Base-by-base conservation (phyloP, 2,113 vertebrate genomes). In the Rhinogobius similis region DNA sequence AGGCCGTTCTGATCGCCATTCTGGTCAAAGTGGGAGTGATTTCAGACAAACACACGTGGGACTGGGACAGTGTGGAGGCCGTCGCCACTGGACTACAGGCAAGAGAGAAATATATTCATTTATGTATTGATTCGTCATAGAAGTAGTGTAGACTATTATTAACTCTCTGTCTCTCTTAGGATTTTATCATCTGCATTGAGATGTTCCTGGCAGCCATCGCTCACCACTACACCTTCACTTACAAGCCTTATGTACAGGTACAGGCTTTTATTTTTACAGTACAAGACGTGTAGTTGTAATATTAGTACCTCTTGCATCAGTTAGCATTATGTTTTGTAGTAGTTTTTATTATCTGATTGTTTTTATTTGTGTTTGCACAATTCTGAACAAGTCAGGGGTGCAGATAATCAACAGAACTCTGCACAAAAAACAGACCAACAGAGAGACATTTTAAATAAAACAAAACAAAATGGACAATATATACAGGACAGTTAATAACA, bases 131-230 rank as follows among this genome's bases (percentile, higher is more conserved):
- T n/a, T n/a, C 2, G 29, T 32, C 2, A 6, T 32, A 32, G 29
- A 4, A 32, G 29, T 32, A 32, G 29, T 32, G 29, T 6, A 32
- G 2, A 4, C 3, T 32, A 32, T 6, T 32, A 4, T 32, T 32
- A 32, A 32, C 29, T 32, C 29, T 32, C 29, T 2, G 29, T 55
- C 13, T 36, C 62, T 9, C 75, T 20, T n/a, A 97, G 97, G 97
- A 99, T 89, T 99, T 99, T 72, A 95, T 98, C 50, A 98, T 98
- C 89, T 98, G 97, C 81, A 94, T 98, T 52, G 96, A 99, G 86
- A 99, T 99, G 97, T 97, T 98, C 81, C 89, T 98, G 75, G 97
- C 96, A 70, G 97, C 97, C 65, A 95, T 98, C 32, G 97, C 96
- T 21, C 97, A 98, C 84, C 97, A 99, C 89, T 98, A 94, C 90